Evolutionary conservation across 1,140 invertebrate genomes (phyloP).

Genomic region (Diprion similis): DNA sequence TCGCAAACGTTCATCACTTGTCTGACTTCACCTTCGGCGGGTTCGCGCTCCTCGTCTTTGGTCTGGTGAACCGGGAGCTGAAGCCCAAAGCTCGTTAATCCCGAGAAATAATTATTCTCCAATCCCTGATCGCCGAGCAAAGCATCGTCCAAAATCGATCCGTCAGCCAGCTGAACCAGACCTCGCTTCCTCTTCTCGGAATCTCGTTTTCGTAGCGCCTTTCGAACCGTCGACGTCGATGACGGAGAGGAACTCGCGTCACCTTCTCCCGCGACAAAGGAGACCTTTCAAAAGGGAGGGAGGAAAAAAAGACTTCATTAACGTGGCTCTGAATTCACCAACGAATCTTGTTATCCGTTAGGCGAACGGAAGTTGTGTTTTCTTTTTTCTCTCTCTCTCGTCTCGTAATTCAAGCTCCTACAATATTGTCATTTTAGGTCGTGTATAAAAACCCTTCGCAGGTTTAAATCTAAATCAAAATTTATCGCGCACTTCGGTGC

Average conservation of each 20-base stretch:
- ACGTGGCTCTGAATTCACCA: no score
- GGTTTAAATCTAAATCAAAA: no score
- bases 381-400: no score
- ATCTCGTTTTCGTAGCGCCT: conserved; percentile 34
- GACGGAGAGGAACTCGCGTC: neutral
- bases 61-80: conserved; percentile 63
- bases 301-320: neutral
- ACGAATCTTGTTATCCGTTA: no score
- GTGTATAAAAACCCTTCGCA: no score
- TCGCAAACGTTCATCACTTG: conserved; percentile 79
- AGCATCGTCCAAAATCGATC: conserved; percentile 71
- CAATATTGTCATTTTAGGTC: no score
- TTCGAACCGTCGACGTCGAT: conserved; percentile 14
- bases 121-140: conserved; percentile 53
- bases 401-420: no score
- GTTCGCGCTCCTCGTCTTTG: conserved; percentile 74
- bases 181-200: conserved; percentile 67
- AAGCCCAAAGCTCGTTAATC: conserved; percentile 72
- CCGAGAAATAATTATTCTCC: conserved; percentile 58
- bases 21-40: conserved; percentile 80
- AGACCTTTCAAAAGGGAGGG: conserved; percentile 29
- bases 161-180: conserved; percentile 68
- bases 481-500: no score
- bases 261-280: conserved; percentile 27
- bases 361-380: no score